Evolutionary conservation across 2,888 invertebrate species (phyloP), one percentile per base, ranked within the genome.

Genomic region (Cantharis rustica): DNA sequence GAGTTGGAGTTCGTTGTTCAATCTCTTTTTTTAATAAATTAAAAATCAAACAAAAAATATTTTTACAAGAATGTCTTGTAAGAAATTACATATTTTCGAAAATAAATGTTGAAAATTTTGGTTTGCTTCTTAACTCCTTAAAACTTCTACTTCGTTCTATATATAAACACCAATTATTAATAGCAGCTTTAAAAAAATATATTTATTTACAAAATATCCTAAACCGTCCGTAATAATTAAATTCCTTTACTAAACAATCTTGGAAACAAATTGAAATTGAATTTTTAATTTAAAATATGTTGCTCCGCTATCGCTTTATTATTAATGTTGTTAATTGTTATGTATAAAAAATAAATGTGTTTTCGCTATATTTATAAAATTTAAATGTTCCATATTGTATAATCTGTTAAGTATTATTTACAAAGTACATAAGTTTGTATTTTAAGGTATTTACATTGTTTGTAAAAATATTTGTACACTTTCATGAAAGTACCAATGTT

Each of bases 401-500:
- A 75, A 68, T 75, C 63, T 75, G 74, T 75, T 75, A 75, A 20
- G 20, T 71, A 75, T 75, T 27, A 75, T 68, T 75, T 75, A 62
- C 64, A 66, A 16, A 72, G 74, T 74, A 77, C 23, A 73, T 77
- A 69, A 71, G 72, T 77, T 75, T 77, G 64, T 74, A 77, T 47
- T 73, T 77, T 74, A 72, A 71, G 69, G 66, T 66, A 68, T 77
- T 74, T 77, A 72, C 72, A 77, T 77, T 77, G 74, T 77, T 77
- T 77, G 71, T 79, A 77, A 75, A 77, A 78, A 77, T 79, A 77
- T 81, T 81, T 81, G 80, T 80, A 81, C 80, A 79, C 77, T 79
- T 79, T 79, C 73, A 68, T 73, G 64, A 71, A 78, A 70, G 78
- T 78, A 69, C 69, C 69, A 68, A 76, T 78, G 79, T 78, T 78